phyloP scores from a whole-genome alignment of 2,888 invertebrate genomes.

The Zaprionus lineosus region DNA sequence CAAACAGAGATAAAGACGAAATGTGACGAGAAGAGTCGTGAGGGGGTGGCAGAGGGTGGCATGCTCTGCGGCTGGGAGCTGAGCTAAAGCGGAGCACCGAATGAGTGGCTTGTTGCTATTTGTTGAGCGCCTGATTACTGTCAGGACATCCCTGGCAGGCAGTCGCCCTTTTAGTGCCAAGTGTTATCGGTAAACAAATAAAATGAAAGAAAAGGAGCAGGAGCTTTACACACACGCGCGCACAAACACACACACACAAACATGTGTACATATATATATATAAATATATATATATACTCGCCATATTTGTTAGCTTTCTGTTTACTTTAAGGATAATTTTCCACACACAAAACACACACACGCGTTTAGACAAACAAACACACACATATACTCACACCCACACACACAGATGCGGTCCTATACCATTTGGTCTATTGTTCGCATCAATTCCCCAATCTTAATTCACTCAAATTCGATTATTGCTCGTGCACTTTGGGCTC shows the following conservation, averaged over 20 bases:
- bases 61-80: too few relatives aligned
- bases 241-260: constrained; percentile 16
- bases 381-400: constrained; percentile 23
- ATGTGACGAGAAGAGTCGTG: too few relatives aligned
- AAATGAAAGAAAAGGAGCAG: constrained; percentile 50
- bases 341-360: constrained; percentile 38
- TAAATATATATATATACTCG: constrained; percentile 7
- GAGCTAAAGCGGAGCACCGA: neutral
- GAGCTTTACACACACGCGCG: constrained; percentile 8
- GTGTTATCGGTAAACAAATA: constrained; percentile 79
- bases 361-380: constrained; percentile 4
- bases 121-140: constrained; percentile 78
- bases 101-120: constrained; percentile 74
- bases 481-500: constrained; percentile 65
- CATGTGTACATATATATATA: too few relatives aligned
- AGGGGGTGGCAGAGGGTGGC: too few relatives aligned
- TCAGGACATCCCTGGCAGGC: constrained; percentile 56
- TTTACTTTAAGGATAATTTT: constrained; percentile 74
- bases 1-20: constrained; percentile 38
- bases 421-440: constrained; percentile 60
- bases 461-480: constrained; percentile 80
- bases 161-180: constrained; percentile 69
- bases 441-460: constrained; percentile 76
- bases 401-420: constrained; percentile 13
- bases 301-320: constrained; percentile 56